phyloP scores from a whole-genome alignment of 2,888 invertebrate genomes.

The Drosophila engyochracea region DNA sequence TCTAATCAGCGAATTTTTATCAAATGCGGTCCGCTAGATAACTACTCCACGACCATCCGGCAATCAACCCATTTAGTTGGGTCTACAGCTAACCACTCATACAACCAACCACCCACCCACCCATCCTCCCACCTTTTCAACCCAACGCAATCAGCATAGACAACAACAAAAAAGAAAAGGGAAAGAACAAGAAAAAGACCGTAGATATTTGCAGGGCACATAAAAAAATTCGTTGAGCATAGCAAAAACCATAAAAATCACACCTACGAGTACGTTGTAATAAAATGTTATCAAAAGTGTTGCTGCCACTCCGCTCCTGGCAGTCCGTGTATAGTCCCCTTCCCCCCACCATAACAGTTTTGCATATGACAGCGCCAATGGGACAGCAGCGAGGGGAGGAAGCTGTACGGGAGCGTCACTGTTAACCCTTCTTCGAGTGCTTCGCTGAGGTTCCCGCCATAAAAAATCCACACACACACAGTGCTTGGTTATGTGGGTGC shows the following conservation, averaged over 20 bases:
- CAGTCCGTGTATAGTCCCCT: slow-evolving; percentile 26
- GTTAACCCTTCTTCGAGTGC: slow-evolving; percentile 73
- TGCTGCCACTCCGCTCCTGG: slow-evolving; percentile 62
- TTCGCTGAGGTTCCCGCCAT: slow-evolving; percentile 64
- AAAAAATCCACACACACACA: slow-evolving; percentile 67
- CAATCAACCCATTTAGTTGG: slow-evolving; percentile 42
- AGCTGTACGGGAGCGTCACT: slow-evolving; percentile 68
- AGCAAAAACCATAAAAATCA: slow-evolving; percentile 83
- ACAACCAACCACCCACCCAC: background rate
- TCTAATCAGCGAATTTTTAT: slow-evolving; percentile 54
- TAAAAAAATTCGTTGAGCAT: slow-evolving; percentile 75
- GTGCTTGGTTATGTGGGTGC: slow-evolving; percentile 64
- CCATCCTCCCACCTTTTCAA: slow-evolving; percentile 13
- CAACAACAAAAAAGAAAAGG: slow-evolving; percentile 46
- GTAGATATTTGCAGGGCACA: slow-evolving; percentile 53
- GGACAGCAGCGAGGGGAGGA: slow-evolving; percentile 13
- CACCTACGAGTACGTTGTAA: slow-evolving; percentile 81
- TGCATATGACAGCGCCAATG: slow-evolving; percentile 74
- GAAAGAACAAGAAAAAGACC: slow-evolving; percentile 29
- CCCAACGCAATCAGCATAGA: slow-evolving; percentile 72
- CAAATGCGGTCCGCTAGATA: slow-evolving; percentile 24
- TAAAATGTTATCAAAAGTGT: slow-evolving; percentile 83
- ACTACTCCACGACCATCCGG: slow-evolving; percentile 3
- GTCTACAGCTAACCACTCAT: background rate
- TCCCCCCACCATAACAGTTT: slow-evolving; percentile 44